These are phyloP conservation scores for Philaenus spumarius DNA, from an alignment of 1,140 invertebrate genomes.

Conservation along the genomic window DNA sequence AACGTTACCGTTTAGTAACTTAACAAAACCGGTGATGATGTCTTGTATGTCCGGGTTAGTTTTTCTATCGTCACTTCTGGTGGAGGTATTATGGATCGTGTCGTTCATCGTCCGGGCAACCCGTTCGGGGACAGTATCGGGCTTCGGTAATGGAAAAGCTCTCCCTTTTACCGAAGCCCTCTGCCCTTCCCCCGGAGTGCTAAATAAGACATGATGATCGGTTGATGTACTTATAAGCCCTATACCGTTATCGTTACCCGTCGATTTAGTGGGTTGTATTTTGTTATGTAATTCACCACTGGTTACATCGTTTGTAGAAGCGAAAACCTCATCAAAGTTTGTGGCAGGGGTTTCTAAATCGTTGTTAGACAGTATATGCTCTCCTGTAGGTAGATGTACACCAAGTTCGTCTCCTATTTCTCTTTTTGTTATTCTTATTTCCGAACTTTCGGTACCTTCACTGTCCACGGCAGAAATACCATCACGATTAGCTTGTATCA, in stretches of 20 bases:
- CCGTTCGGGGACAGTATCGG: slow-evolving; percentile 38
- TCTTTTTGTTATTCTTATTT: too few species aligned
- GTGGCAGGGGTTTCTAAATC: too few species aligned
- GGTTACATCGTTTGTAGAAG: not conserved
- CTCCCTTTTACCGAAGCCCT: slow-evolving; percentile 56
- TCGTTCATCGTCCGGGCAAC: not conserved
- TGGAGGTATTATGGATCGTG: slow-evolving; percentile 27
- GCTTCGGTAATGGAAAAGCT: slow-evolving; percentile 53
- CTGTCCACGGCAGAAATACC: too few species aligned
- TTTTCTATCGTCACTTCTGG: slow-evolving; percentile 22
- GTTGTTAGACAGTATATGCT: too few species aligned
- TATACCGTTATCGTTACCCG: not conserved
- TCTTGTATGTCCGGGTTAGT: slow-evolving; percentile 80
- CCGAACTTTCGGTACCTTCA: too few species aligned
- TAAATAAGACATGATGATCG: not conserved
- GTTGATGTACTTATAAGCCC: not conserved
- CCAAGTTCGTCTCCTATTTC: too few species aligned
- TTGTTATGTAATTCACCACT: slow-evolving; percentile 1
- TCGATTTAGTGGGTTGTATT: slow-evolving; percentile 6
- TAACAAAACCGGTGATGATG: slow-evolving; percentile 84
- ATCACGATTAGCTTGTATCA: too few species aligned
- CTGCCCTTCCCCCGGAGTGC: slow-evolving; percentile 58
- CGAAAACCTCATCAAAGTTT: too few species aligned
- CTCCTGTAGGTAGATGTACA: too few species aligned
- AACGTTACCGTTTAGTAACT: slow-evolving; percentile 80